Percentiles rank a stretch among this genome's conserved stretches.
Evolutionary conservation across 1,140 invertebrate species (phyloP).

Genomic region (Oncopodura yosiiana): DNA sequence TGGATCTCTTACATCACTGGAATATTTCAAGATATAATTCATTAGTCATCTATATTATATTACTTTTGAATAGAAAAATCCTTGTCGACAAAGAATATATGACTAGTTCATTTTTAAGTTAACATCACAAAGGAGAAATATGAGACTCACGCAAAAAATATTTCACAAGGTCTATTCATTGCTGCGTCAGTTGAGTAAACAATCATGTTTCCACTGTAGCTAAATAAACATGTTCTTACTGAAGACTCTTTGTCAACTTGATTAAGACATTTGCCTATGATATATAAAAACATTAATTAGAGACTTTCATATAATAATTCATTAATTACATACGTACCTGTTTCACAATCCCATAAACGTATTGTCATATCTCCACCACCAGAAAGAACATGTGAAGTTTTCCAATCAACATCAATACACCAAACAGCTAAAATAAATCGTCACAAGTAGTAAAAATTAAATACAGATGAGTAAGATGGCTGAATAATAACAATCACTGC

Average conservation of each 20-base stretch:
- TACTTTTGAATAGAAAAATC: no score
- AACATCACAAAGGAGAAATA: no score
- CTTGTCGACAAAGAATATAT: no score
- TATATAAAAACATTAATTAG: not conserved
- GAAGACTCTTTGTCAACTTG: conserved; percentile 72
- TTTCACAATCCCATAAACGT: conserved; percentile 81
- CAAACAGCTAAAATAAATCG: no score
- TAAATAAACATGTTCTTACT: conserved; percentile 83
- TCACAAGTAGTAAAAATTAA: no score
- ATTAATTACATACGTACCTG: conserved; percentile 46
- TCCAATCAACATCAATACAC: conserved; percentile 96
- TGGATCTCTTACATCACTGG: conserved; percentile 34
- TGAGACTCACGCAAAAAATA: conserved; percentile 64
- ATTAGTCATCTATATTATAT: no score
- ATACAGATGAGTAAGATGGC: no score
- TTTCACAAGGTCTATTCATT: conserved; percentile 79
- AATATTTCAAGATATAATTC: no score
- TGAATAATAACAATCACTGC: no score
- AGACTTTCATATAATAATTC: not conserved
- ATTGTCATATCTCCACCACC: conserved; percentile 86
- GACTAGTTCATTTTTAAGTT: no score
- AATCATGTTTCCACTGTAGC: conserved; percentile 82
- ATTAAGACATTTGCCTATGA: conserved; percentile 45
- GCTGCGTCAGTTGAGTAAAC: conserved; percentile 88
- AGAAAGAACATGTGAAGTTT: conserved; percentile 80